These are phyloP conservation scores for Delphinapterus leucas DNA, from an alignment of 2,113 vertebrate species.

Conservation along the genomic window DNA sequence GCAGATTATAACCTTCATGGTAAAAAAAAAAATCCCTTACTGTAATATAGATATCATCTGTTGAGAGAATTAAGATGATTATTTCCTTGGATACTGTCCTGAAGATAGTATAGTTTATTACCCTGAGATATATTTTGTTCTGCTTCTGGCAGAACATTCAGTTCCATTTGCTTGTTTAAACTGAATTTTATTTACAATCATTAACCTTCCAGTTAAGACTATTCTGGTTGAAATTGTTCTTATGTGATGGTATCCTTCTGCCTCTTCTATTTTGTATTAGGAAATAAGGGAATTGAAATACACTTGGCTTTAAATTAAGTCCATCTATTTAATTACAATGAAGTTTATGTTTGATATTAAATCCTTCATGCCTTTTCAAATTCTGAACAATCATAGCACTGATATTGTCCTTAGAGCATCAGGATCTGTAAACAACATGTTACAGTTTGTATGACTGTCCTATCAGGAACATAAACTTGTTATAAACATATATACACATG, in stretches of 20 bases:
- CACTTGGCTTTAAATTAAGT: neutral
- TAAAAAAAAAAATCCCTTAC: neutral
- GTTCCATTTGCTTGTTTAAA: constrained; percentile 47
- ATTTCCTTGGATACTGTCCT: neutral
- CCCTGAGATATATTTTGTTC: constrained; percentile 24
- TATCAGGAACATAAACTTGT: neutral
- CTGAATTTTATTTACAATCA: constrained; percentile 35
- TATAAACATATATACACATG: neutral
- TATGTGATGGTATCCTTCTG: constrained; percentile 18
- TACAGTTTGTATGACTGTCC: neutral
- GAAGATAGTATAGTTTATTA: constrained; percentile 31
- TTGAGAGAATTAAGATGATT: neutral
- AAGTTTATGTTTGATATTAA: neutral
- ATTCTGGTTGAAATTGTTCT: constrained; percentile 15
- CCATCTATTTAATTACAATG: neutral
- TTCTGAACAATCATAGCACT: neutral
- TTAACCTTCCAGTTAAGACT: neutral
- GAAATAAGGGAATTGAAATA: constrained; percentile 9
- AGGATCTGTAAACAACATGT: neutral
- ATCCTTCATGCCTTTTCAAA: neutral
- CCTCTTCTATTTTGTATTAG: neutral
- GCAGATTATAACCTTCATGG: neutral
- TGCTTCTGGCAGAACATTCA: constrained; percentile 21
- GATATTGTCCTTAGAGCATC: neutral
- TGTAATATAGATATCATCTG: neutral